Evolutionary conservation across 2,113 vertebrate genomes (phyloP).

Genomic region (Dasypus novemcinctus): DNA sequence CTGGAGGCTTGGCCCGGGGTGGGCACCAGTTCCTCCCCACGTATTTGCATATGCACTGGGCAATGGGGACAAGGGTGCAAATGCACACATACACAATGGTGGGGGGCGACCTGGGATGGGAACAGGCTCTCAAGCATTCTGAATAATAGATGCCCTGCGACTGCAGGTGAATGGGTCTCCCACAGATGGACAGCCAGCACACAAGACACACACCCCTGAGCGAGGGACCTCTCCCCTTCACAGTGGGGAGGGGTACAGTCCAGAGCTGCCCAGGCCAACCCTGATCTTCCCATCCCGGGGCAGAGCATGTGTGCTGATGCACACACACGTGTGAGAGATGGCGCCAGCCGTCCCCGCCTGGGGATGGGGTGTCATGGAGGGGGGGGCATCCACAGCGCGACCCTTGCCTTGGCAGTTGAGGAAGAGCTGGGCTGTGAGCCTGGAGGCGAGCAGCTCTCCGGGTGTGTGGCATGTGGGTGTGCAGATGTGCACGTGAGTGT

Average conservation of each 20-base stretch:
- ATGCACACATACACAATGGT: neutral
- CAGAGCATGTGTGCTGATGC: neutral
- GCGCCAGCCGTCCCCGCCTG: neutral
- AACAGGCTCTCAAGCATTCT: neutral
- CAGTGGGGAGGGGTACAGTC: neutral
- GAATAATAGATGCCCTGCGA: conserved; percentile 11
- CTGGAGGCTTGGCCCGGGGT: neutral
- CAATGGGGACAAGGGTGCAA: neutral
- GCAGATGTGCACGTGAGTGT: conserved; percentile 37
- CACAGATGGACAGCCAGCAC: neutral
- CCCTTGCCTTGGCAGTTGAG: neutral
- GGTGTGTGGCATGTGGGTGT: conserved; percentile 30
- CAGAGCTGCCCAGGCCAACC: neutral
- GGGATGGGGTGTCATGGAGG: neutral
- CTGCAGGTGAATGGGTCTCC: neutral
- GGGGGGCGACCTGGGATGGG: neutral
- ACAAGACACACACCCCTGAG: conserved; percentile 12
- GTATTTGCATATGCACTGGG: neutral
- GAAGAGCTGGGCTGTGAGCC: neutral
- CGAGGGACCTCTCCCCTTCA: neutral
- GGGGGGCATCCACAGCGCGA: neutral
- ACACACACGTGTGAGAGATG: neutral
- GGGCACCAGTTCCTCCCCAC: neutral
- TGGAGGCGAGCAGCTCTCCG: neutral
- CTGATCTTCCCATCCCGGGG: neutral